Evolutionary conservation across 2,888 invertebrate genomes (phyloP).

Genomic region (Pseudococcus viburni): DNA sequence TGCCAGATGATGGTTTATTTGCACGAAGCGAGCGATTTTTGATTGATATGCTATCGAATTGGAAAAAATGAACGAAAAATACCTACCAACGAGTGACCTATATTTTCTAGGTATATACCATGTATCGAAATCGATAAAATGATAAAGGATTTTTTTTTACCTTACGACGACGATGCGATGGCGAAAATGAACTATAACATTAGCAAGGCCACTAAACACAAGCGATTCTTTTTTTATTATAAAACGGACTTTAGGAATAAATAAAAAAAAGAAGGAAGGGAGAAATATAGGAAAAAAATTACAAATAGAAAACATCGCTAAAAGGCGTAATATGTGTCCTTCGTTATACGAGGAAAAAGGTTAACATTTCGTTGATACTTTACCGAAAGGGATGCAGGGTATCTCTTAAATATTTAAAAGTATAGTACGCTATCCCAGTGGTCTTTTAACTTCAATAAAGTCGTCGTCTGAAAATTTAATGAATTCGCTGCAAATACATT

Average conservation of each 20-base stretch:
- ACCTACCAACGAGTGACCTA: slow-evolving; percentile 13
- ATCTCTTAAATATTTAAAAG: slow-evolving; percentile 61
- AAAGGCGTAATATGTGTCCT: slow-evolving; percentile 53
- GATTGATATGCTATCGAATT: background rate
- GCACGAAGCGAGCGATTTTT: background rate
- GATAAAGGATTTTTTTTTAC: slow-evolving; percentile 20
- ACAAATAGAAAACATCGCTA: slow-evolving; percentile 48
- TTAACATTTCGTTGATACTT: slow-evolving; percentile 50
- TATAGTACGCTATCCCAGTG: slow-evolving; percentile 43
- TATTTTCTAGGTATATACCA: background rate
- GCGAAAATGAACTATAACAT: slow-evolving; percentile 42
- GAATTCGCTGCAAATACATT: slow-evolving; percentile 59
- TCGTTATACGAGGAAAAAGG: slow-evolving; percentile 48
- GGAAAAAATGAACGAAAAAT: background rate
- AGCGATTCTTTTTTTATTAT: slow-evolving; percentile 42
- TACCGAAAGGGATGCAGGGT: slow-evolving; percentile 33
- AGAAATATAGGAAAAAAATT: slow-evolving; percentile 10
- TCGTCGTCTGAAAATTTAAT: slow-evolving; percentile 62
- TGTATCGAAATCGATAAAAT: slow-evolving; percentile 37
- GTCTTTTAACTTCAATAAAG: slow-evolving; percentile 62
- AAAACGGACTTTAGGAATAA: slow-evolving; percentile 25
- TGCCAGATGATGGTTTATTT: background rate
- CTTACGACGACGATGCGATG: background rate
- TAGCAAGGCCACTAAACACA: slow-evolving; percentile 40
- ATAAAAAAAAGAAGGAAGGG: background rate